Evolutionary conservation across 2,888 invertebrate species (phyloP), one percentile per base, ranked within the genome.

Genomic region (Brassicogethes aeneus): DNA sequence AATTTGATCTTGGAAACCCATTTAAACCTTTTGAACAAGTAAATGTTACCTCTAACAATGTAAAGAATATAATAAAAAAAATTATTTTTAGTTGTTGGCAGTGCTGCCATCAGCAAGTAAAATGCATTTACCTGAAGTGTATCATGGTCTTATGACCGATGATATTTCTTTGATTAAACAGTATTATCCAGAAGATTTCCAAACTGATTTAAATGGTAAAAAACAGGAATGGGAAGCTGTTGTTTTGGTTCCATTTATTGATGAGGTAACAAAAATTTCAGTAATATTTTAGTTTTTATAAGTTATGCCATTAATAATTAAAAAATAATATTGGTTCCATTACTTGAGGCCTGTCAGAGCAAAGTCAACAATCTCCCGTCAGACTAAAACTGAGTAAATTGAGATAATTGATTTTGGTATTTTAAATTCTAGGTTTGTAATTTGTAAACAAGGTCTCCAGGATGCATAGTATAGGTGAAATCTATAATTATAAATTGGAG

Each of bases 161-260:
- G 76, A 82, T n/a, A 61, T 70, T 12, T 90, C 91, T 0, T 80
- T 91, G 1, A 87, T 97, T 45, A 80, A 85, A 16, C 80, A 89
- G 52, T 97, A 89, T 66, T 99, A 95, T 69, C 97, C 97, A 0
- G 65, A 73, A 37, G 77, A 94, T 51, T 97, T 97, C 65, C 79
- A 85, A 56, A 92, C 91, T 0, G 97, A 97, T 72, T 74, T 96
- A 41, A 97, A 97, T 70, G 96, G 96, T 3, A 97, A 97, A 66
- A 79, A 78, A 55, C 88, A 93, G 59, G 94, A 94, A 50, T 97
- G 97, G 96, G 96, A 95, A 64, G 93, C 93, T 0, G 85, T 95
- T 0, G 90, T 93, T 1, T 73, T 94, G 1, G 88, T 95, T 60
- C 94, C 94, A 1, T 93, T 95, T 55, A 93, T 95, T 55, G 83